These are phyloP conservation scores for Eubasilissa splendida DNA, from an alignment of 2,888 invertebrate species.

Conservation along the genomic window DNA sequence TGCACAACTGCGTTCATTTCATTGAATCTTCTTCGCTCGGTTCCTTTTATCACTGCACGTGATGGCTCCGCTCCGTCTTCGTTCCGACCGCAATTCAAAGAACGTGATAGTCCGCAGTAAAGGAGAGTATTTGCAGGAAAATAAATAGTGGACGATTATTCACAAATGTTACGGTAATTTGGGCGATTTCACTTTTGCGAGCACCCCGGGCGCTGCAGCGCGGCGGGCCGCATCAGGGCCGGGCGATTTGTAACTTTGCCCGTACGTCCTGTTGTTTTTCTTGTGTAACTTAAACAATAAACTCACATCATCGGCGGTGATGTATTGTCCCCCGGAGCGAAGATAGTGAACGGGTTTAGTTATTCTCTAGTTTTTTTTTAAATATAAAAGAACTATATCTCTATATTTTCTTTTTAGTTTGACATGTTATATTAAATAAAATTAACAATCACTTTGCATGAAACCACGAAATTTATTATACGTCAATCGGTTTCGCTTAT, in stretches of 20 bases:
- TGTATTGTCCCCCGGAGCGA: neutral
- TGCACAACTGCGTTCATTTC: too few species aligned
- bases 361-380: too few species aligned
- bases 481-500: too few species aligned
- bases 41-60: too few species aligned
- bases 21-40: too few species aligned
- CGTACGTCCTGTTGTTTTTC: neutral
- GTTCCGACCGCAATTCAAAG: neutral
- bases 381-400: too few species aligned
- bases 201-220: too few species aligned
- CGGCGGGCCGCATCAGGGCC: neutral
- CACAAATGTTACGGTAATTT: conserved; percentile 20
- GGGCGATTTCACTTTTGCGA: conserved; percentile 26
- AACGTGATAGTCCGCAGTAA: conserved; percentile 11
- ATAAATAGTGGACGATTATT: conserved; percentile 14
- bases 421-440: too few species aligned
- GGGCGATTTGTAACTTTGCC: conserved; percentile 1
- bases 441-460: too few species aligned
- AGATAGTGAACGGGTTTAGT: neutral
- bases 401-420: too few species aligned
- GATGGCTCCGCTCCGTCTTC: neutral
- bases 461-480: too few species aligned
- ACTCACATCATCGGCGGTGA: conserved; percentile 11
- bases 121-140: conserved; percentile 1
- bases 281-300: conserved; percentile 2